Conservation (phyloP, 2,888 invertebrate species). For the Ophioninae sp. region DNA sequence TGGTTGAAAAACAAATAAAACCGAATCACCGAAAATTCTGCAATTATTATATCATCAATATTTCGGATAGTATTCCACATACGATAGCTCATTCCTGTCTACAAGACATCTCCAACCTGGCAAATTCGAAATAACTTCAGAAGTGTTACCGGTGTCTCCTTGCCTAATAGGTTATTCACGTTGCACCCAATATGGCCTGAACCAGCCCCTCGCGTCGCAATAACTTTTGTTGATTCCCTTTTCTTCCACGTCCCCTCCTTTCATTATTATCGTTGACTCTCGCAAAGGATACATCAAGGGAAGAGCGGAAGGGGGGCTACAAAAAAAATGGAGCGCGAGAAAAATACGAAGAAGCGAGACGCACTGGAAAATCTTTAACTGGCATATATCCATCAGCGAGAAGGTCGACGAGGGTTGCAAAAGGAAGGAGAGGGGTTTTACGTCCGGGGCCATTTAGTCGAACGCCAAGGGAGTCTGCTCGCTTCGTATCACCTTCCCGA, state of each 20-base stretch:
- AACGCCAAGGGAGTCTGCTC: constrained; percentile 43
- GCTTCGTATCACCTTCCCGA: constrained; percentile 63
- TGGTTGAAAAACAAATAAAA: no score
- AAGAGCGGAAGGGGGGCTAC: constrained; percentile 1
- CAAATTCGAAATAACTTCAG: constrained; percentile 2
- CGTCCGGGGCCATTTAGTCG: constrained; percentile 23
- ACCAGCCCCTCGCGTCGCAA: constrained; percentile 58
- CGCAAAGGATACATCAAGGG: not conserved
- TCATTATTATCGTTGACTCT: constrained; percentile 53
- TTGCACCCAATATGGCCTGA: constrained; percentile 65
- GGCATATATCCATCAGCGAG: constrained; percentile 1
- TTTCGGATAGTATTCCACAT: no score
- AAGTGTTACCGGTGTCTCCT: constrained; percentile 29
- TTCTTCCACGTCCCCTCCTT: constrained; percentile 10
- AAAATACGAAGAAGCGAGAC: constrained; percentile 10
- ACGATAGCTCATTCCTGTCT: not conserved
- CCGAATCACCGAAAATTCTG: no score
- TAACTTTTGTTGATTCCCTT: constrained; percentile 54
- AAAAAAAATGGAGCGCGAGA: not conserved
- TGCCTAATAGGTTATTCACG: constrained; percentile 76
- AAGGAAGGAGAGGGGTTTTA: not conserved
- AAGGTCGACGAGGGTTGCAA: constrained; percentile 1
- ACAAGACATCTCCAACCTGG: constrained; percentile 15
- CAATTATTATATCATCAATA: no score
- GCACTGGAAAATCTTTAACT: constrained; percentile 48